Percentiles rank a stretch among this genome's conserved stretches.
These are phyloP conservation scores for Zelleria hepariella DNA, from an alignment of 2,888 invertebrate genomes.

Conservation along the genomic window DNA sequence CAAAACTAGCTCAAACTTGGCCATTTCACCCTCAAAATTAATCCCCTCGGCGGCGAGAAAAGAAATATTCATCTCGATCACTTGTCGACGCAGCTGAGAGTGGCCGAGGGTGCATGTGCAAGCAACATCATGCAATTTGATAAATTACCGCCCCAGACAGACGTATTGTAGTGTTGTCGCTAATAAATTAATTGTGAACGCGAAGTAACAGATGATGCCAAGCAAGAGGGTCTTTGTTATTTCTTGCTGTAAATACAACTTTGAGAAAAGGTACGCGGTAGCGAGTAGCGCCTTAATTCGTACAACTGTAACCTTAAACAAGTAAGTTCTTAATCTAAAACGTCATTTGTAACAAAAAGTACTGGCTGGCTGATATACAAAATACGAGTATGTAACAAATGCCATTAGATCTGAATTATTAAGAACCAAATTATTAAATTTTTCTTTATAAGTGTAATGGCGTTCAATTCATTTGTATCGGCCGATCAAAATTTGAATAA, in stretches of 20 bases:
- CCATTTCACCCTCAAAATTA: slow-evolving; percentile 15
- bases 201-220: neutral
- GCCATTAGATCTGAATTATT: no score
- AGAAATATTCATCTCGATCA: slow-evolving; percentile 50
- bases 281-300: no score
- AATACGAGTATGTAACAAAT: no score
- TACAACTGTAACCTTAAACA: no score
- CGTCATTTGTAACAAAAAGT: no score
- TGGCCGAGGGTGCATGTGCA: slow-evolving; percentile 48
- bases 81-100: slow-evolving; percentile 35
- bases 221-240: neutral
- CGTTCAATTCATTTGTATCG: no score
- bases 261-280: neutral
- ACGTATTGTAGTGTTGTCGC: neutral
- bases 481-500: no score
- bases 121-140: slow-evolving; percentile 47
- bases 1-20: neutral
- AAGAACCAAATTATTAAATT: no score
- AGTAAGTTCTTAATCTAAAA: no score
- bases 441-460: no score
- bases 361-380: no score
- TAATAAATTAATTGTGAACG: neutral
- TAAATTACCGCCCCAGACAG: slow-evolving; percentile 55
- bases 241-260: neutral
- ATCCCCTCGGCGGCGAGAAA: slow-evolving; percentile 30